Conservation (phyloP, 2,888 invertebrate genomes). For the Beris morrisii region DNA sequence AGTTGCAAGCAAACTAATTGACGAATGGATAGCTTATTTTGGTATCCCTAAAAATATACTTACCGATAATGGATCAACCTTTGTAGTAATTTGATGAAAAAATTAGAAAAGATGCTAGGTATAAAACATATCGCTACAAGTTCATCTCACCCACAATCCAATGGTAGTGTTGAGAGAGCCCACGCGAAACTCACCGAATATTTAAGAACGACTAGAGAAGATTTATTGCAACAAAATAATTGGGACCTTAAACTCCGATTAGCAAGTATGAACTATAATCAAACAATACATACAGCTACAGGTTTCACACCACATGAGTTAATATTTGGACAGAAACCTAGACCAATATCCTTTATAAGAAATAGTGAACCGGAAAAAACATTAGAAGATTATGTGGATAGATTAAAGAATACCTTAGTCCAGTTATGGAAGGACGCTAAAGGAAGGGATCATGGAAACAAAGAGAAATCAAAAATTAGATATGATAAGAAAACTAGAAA, state of each 20-base stretch:
- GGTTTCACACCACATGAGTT: neutral
- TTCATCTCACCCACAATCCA: neutral
- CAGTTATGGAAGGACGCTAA: neutral
- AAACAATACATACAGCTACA: no score
- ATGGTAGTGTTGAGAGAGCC: neutral
- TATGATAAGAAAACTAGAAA: no score
- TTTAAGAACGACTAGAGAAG: neutral
- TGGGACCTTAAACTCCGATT: neutral
- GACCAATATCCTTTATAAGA: neutral
- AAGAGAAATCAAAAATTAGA: no score
- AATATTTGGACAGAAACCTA: neutral
- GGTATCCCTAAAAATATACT: neutral
- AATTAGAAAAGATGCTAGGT: no score
- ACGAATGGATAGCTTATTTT: neutral
- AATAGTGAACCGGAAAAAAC: neutral
- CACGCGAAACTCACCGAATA: constrained; percentile 1
- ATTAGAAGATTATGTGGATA: neutral
- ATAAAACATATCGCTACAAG: constrained; percentile 1
- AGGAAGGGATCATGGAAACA: no score
- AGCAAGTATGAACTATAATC: neutral
- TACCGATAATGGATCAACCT: neutral
- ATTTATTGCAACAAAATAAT: neutral
- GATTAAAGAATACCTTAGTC: neutral
- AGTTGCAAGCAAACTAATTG: neutral
- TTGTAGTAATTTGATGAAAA: no score